Evolutionary conservation across 2,113 vertebrate species (phyloP).

Genomic region (Lota lota): DNA sequence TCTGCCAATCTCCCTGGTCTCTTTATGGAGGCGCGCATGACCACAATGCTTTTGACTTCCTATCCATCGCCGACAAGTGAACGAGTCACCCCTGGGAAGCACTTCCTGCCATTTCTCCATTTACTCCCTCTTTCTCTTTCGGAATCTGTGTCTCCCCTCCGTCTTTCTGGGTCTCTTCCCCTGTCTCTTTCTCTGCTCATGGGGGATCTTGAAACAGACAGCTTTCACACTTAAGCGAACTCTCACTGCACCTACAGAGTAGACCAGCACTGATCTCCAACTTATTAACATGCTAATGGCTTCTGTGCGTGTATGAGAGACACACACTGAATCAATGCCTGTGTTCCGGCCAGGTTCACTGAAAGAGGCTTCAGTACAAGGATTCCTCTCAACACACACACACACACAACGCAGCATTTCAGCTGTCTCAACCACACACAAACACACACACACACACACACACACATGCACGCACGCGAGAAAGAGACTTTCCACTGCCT

Average conservation of each 20-base stretch:
- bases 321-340: slow-evolving; percentile 40
- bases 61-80: slow-evolving; percentile 42
- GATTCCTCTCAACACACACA: slow-evolving; percentile 55
- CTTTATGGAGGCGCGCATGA: slow-evolving; percentile 15
- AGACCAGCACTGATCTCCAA: slow-evolving; percentile 15
- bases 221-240: slow-evolving; percentile 7
- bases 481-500: slow-evolving; percentile 38
- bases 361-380: slow-evolving; percentile 57
- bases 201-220: too few species aligned
- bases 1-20: slow-evolving; percentile 4
- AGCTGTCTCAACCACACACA: slow-evolving; percentile 33
- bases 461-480: slow-evolving; percentile 10
- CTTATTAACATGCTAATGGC: slow-evolving; percentile 55
- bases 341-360: slow-evolving; percentile 53
- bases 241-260: slow-evolving; percentile 11
- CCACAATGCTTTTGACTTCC: slow-evolving; percentile 37
- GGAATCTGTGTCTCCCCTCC: not conserved
- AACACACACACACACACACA: slow-evolving; percentile 32
- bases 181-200: too few species aligned
- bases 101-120: slow-evolving; percentile 30
- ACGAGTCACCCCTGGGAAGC: slow-evolving; percentile 38
- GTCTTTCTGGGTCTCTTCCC: not conserved
- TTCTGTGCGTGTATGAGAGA: slow-evolving; percentile 1
- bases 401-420: slow-evolving; percentile 48
- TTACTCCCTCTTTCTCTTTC: slow-evolving; percentile 3